phyloP scores from a whole-genome alignment of 2,113 vertebrate genomes.

The Leucosticte australis region DNA sequence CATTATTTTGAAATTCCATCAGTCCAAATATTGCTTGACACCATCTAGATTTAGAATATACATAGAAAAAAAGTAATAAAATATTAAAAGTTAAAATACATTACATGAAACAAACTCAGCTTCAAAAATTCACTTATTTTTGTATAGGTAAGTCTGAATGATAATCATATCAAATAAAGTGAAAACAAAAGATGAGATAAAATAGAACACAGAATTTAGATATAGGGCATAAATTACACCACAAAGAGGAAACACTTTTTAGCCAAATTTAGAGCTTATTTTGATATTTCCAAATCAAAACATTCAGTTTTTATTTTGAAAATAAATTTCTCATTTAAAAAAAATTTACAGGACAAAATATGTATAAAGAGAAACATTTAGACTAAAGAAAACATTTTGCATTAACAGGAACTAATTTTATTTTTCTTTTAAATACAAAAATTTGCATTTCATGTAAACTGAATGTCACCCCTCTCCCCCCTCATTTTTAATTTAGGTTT shows the following conservation, averaged over 20 bases:
- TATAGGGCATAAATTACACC: background rate
- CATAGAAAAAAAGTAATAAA: background rate
- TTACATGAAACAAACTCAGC: background rate
- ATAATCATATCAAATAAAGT: background rate
- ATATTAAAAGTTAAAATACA: background rate
- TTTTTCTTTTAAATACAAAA: background rate
- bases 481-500: background rate
- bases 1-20: background rate
- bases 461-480: accelerated
- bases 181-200: background rate
- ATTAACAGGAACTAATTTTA: background rate
- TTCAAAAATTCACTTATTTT: background rate
- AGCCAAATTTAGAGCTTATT: background rate
- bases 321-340: background rate
- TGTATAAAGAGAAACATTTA: background rate
- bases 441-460: background rate
- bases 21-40: background rate
- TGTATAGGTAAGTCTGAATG: background rate
- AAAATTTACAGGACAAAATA: background rate
- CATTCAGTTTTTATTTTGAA: background rate
- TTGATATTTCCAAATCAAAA: background rate
- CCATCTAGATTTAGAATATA: background rate
- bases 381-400: background rate
- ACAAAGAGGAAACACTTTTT: background rate
- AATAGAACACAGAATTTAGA: background rate